Evolutionary conservation across 2,797 vertebrate genomes (phyloP), one percentile per base, ranked within the genome.

Genomic region (Microcaecilia unicolor): DNA sequence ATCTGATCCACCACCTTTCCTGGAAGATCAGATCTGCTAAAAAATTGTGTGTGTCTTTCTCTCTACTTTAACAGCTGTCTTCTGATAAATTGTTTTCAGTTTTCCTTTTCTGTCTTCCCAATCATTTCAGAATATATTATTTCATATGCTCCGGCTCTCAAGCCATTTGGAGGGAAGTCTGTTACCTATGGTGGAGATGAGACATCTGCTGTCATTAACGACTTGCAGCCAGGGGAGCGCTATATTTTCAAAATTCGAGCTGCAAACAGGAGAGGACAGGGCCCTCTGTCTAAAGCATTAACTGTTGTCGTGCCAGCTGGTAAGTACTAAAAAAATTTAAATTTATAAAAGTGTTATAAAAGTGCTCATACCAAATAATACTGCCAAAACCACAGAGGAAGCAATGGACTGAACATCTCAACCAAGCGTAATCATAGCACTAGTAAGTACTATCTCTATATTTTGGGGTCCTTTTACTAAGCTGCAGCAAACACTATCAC

Each of bases 181-280:
- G 58, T 92, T 46, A 90, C 87, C 13, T 91, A 90, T 48, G 76
- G 83, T 19, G 85, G 90, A 62, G 84, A 80, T 59, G 81, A 59
- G 22, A 87, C 83, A 11, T 88, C 92, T 37, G 88, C 92, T 53
- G 83, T 83, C 25, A 71, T 99, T 52, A 90, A 97, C 4, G 89
- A 86, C 41, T 86, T 99, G 31, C 88, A 81, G 47, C 91, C 93
- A 1, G 91, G 96, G 17, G 92, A 97, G 22, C 87, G 91, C 32
- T 99, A 98, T 64, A 84, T 98, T 74, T 99, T 99, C 74, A 98
- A 95, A 81, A 92, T 99, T 23, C 87, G 87, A 57, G 95, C 91
- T 24, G 85, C 89, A 41, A 98, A 98, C 79, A 80, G 94, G 47
- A 88, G 84, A 55, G 96, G 96, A 38, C 84, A 82, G 21, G 95